Evolutionary conservation across 2,797 vertebrate species (phyloP).

Genomic region (Champsocephalus gunnari): DNA sequence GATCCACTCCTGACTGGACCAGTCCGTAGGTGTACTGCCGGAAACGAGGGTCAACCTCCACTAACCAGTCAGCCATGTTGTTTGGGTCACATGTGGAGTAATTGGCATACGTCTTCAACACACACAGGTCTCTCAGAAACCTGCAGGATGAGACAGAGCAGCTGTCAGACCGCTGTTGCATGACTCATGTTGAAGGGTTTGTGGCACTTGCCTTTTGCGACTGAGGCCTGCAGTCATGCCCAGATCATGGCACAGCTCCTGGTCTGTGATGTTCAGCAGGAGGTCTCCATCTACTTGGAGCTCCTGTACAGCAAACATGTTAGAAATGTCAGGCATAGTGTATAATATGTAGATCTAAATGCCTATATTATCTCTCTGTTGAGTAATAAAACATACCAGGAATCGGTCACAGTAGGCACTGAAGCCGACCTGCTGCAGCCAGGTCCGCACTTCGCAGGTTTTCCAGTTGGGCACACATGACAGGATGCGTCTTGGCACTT

Average conservation of each 20-base stretch:
- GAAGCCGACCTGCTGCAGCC: constrained; percentile 97
- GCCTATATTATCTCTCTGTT: neutral
- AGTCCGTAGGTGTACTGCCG: constrained; percentile 97
- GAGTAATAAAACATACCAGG: constrained; percentile 82
- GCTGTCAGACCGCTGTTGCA: neutral
- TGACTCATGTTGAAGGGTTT: neutral
- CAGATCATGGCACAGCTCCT: constrained; percentile 90
- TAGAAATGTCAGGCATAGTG: neutral
- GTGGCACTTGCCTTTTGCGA: constrained; percentile 87
- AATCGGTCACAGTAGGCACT: constrained; percentile 88
- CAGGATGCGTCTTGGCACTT: constrained; percentile 91
- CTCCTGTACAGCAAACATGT: constrained; percentile 80
- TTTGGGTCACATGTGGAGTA: constrained; percentile 96
- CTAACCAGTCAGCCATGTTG: constrained; percentile 96
- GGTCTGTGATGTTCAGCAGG: constrained; percentile 91
- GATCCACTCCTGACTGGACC: constrained; percentile 92
- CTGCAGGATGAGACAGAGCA: constrained; percentile 70
- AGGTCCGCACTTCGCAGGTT: constrained; percentile 91
- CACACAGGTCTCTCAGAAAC: constrained; percentile 93
- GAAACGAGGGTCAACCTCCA: constrained; percentile 90
- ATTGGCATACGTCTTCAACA: constrained; percentile 95
- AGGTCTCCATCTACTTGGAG: constrained; percentile 96
- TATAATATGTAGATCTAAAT: neutral
- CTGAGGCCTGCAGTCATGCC: constrained; percentile 90
- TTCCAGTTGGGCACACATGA: constrained; percentile 97